Evolutionary conservation across 2,888 invertebrate genomes (phyloP).

Genomic region (Mayetiola destructor): DNA sequence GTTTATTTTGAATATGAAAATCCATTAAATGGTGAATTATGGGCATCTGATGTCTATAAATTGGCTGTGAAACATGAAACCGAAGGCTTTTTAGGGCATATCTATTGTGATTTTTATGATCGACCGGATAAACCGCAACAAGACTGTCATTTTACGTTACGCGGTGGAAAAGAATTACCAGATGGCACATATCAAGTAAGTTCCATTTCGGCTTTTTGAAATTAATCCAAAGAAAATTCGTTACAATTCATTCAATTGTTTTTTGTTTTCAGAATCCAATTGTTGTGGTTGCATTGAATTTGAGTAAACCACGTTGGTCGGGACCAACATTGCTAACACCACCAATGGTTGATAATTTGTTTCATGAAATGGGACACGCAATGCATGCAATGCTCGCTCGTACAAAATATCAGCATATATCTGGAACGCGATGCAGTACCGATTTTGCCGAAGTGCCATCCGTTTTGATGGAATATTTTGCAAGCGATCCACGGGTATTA

Average conservation of each 20-base stretch:
- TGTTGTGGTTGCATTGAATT: slow-evolving; percentile 83
- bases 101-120: slow-evolving; percentile 95
- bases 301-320: slow-evolving; percentile 59
- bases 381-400: slow-evolving; percentile 97
- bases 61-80: slow-evolving; percentile 72
- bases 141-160: slow-evolving; percentile 98
- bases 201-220: slow-evolving; percentile 28
- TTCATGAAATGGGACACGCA: slow-evolving; percentile 98
- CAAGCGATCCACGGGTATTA: slow-evolving; percentile 69
- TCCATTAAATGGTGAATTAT: slow-evolving; percentile 61
- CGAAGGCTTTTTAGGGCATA: slow-evolving; percentile 75
- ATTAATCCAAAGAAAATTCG: slow-evolving; percentile 11
- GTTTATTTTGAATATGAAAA: slow-evolving; percentile 61
- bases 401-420: slow-evolving; percentile 90
- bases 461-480: slow-evolving; percentile 97
- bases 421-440: slow-evolving; percentile 91
- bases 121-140: slow-evolving; percentile 83
- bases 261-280: slow-evolving; percentile 47
- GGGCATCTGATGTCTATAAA: slow-evolving; percentile 82
- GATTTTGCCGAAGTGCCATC: slow-evolving; percentile 99
- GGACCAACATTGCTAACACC: slow-evolving; percentile 69
- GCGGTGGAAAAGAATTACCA: slow-evolving; percentile 67
- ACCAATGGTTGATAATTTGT: slow-evolving; percentile 84
- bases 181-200: slow-evolving; percentile 64
- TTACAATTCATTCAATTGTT: slow-evolving; percentile 26